Evolutionary conservation across 2,113 vertebrate genomes (phyloP), one percentile per base, ranked within the genome.

Genomic region (Myotis yumanensis): DNA sequence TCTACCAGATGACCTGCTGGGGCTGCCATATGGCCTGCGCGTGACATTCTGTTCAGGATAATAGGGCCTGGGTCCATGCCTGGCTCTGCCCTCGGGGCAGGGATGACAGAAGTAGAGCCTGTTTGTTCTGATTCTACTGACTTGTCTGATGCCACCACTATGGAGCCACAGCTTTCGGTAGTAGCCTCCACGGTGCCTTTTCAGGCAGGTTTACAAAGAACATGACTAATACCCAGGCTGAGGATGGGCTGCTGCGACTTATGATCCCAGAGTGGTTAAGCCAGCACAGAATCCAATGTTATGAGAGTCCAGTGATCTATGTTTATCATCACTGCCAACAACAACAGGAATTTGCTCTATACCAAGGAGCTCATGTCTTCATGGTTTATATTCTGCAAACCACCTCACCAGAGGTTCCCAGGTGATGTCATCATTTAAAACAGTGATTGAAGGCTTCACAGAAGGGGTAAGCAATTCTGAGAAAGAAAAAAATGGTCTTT

Each of bases 1-100:
- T 93, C 90, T 48, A 89, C 73, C 94, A 96, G 95, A 92, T 77
- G 96, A 96, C 97, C 96, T 96, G 90, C 86, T 89, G 88, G 71
- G 77, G 64, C 73, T 80, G 90, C 97, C 97, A 96, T 95, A 95
- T 94, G 97, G 95, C 88, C 68, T 62, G 83, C 0, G 3, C 71
- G 35, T 62, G 93, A 91, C 95, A 95, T 89, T 97, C 92, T 95
- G 89, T 83, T 95, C 52, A 37, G 79, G 52, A 54, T 86, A 97
- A 95, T 11, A 43, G 95, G 54, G 69, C 40, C 95, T 93, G 97
- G 88, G 93, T 52, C 93, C 40, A 1, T 79, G 95, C 95, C 93
- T 96, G 92, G 32, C 15, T 90, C 88, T 96, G 73, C 69, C 86
- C 90, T 92, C 77, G 2, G 66, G 77, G 93, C 89, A 76, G 22